Evolutionary conservation across 2,888 invertebrate genomes (phyloP).

Genomic region (Mimas tiliae): DNA sequence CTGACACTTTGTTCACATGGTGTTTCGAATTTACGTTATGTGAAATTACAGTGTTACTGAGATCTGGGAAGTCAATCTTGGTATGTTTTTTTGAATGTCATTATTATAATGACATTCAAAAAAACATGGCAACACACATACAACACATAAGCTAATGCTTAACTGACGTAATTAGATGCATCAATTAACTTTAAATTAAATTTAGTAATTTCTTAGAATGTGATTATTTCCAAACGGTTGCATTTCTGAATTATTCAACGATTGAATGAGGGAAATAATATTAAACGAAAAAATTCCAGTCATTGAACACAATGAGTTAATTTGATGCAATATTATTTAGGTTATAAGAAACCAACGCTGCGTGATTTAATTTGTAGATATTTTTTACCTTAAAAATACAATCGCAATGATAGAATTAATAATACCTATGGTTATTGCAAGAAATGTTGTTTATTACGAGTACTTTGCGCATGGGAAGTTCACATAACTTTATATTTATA

Average conservation of each 20-base stretch:
- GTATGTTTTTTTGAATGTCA: not conserved
- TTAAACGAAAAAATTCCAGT: not conserved
- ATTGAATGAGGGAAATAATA: not conserved
- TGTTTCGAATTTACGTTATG: constrained; percentile 25
- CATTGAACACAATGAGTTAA: not conserved
- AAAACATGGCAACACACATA: not conserved
- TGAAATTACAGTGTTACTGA: constrained; percentile 21
- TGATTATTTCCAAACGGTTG: not conserved
- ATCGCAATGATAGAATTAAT: not conserved
- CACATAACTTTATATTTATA: not conserved
- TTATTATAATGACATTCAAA: not conserved
- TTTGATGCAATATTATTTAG: not conserved
- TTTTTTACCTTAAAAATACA: not conserved
- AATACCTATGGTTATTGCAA: not conserved
- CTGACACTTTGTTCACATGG: constrained; percentile 50
- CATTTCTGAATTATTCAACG: not conserved
- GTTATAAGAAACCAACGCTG: not conserved
- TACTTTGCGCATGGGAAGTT: not conserved
- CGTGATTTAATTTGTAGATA: not conserved
- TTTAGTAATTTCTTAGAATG: no score
- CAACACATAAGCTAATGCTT: no score
- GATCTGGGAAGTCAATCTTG: not conserved
- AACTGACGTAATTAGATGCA: no score
- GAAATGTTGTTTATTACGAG: not conserved
- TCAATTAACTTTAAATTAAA: no score